Evolutionary conservation across 2,888 invertebrate species (phyloP), one percentile per base, ranked within the genome.

Genomic region (Drosophila pullipes): DNA sequence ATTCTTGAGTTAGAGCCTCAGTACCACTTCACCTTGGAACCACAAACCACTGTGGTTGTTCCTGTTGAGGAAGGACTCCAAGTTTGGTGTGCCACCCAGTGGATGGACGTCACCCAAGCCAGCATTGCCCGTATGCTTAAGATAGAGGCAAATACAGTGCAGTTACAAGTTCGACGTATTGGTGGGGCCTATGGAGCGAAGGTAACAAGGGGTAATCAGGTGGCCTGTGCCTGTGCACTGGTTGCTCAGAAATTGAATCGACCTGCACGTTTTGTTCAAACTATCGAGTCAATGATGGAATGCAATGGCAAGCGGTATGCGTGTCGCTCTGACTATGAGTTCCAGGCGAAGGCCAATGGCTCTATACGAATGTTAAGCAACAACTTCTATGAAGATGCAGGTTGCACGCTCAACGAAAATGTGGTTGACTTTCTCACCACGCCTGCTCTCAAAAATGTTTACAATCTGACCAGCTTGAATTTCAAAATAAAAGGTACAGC

Each of bases 171-270:
- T 0, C 94, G 95, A 4, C 95, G 97, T 30, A 78, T 97, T 1
- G 98, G 98, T 1, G 98, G 98, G 11, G 97, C 94, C 0, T 98
- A 96, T 91, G 98, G 98, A 0, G 95, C 94, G 0, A 98, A 98
- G 65, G 95, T 97, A 57, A 94, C 95, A 0, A 94, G 97, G 13
- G 91, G 95, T 4, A 92, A 94, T 10, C 94, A 95, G 6, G 91
- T 95, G 0, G 95, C 96, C 0, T 94, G 95, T 39, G 96, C 96
- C 0, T 95, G 96, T 70, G 96, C 97, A 0, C 86, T 98, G 13
- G 97, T 96, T 0, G 95, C 96, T 0, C 92, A 95, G 68, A 91
- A 90, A 55, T 68, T 93, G 0, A 91, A 94, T 79, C 94, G 95
- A 35, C 97, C 97, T 0, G 96, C 96, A 0, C 95, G 97, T 28